Percentiles rank a stretch among this genome's conserved stretches.
phyloP scores from a whole-genome alignment of 2,113 vertebrate species.

The Struthio camelus region DNA sequence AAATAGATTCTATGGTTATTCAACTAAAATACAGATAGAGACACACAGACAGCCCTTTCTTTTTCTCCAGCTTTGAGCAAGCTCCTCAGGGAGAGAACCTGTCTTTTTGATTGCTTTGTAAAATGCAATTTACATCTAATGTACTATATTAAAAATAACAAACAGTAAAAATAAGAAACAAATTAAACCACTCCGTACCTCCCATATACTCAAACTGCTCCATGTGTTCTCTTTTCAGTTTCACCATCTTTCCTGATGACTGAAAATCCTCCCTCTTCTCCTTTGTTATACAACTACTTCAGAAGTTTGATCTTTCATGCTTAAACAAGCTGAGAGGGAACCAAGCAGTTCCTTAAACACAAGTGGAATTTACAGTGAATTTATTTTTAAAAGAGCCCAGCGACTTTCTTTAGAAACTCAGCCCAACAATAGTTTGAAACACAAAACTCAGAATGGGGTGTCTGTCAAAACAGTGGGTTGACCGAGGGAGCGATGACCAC shows the following conservation, averaged over 20 bases:
- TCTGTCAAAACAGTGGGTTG: not conserved
- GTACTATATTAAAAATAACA: not conserved
- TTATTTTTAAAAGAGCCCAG: not conserved
- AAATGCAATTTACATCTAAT: not conserved
- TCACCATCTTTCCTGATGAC: not conserved
- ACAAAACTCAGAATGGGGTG: not conserved
- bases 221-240: not conserved
- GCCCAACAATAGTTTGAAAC: not conserved
- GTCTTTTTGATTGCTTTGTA: not conserved
- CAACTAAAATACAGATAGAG: not conserved
- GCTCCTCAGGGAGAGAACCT: not conserved
- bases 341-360: conserved; percentile 16
- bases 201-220: not conserved
- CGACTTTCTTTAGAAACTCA: not conserved
- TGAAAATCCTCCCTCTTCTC: not conserved
- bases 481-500: not conserved
- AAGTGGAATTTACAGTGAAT: not conserved
- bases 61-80: not conserved
- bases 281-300: not conserved
- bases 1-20: not conserved
- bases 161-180: not conserved
- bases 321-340: not conserved
- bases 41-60: not conserved
- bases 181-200: not conserved
- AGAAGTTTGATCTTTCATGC: not conserved